phyloP scores from a whole-genome alignment of 2,888 invertebrate genomes.

The Nephrotoma guestfalica region DNA sequence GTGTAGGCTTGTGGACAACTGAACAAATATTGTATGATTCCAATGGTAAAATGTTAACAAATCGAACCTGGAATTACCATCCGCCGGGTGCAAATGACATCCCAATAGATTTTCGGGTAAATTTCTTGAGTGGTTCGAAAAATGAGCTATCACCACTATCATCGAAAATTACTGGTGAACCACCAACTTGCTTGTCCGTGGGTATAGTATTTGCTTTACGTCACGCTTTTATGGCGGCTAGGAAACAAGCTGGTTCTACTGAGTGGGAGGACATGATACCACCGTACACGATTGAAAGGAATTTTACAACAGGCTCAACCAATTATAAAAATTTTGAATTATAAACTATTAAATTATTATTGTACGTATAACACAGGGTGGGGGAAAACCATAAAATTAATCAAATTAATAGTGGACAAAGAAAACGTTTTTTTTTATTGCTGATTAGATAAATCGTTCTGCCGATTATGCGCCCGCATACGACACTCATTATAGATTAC shows the following conservation, averaged over 20 bases:
- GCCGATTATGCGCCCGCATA: too few relatives aligned
- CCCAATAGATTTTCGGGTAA: conserved; percentile 56
- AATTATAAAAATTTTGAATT: not conserved
- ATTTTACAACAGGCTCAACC: not conserved
- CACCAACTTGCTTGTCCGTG: conserved; percentile 35
- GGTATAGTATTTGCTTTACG: conserved; percentile 43
- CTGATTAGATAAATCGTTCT: too few relatives aligned
- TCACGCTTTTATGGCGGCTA: conserved; percentile 43
- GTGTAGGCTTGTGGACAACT: conserved; percentile 57
- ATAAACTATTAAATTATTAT: not conserved
- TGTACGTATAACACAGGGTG: too few relatives aligned
- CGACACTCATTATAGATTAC: too few relatives aligned
- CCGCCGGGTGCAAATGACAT: conserved; percentile 65
- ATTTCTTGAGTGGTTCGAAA: not conserved
- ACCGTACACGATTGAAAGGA: conserved; percentile 27
- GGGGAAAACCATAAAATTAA: too few relatives aligned
- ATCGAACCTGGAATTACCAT: conserved; percentile 71
- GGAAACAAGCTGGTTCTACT: conserved; percentile 42
- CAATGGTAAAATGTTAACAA: conserved; percentile 50
- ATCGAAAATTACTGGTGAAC: conserved; percentile 38
- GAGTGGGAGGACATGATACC: conserved; percentile 34
- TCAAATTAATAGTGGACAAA: too few relatives aligned
- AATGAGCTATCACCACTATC: not conserved
- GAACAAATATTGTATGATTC: conserved; percentile 53
- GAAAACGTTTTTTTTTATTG: too few relatives aligned